phyloP scores from a whole-genome alignment of 1,140 invertebrate genomes.

The Ericerus pela region DNA sequence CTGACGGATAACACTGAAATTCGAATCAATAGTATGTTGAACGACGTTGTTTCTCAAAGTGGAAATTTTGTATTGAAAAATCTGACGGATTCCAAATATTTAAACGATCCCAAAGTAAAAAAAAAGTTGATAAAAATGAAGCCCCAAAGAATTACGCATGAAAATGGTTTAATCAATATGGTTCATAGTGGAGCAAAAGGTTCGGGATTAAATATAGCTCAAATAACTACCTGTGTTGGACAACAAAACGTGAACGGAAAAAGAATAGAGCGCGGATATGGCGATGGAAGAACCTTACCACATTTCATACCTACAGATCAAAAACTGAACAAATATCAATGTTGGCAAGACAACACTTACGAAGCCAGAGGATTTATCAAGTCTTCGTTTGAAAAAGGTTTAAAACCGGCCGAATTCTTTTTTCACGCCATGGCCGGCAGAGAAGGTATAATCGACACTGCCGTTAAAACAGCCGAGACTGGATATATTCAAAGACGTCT shows the following conservation, averaged over 20 bases:
- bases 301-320: no score
- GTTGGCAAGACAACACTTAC: constrained; percentile 98
- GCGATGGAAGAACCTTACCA: constrained; percentile 89
- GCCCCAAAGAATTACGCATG: no score
- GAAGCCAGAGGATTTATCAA: constrained; percentile 97
- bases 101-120: no score
- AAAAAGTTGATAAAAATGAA: no score
- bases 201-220: constrained; percentile 98
- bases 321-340: no score
- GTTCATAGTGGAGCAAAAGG: constrained; percentile 98
- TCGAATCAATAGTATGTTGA: constrained; percentile 92
- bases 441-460: constrained; percentile 99
- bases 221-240: constrained; percentile 99
- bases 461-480: constrained; percentile 98
- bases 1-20: no score
- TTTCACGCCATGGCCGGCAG: constrained; percentile 99
- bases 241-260: constrained; percentile 99
- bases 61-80: constrained; percentile 96
- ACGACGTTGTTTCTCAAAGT: constrained; percentile 98
- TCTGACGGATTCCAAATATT: constrained; percentile 94
- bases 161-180: no score
- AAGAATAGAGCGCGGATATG: constrained; percentile 96
- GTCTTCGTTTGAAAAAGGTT: constrained; percentile 94
- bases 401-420: constrained; percentile 96
- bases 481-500: constrained; percentile 96